Evolutionary conservation across 1,140 invertebrate species (phyloP).

Genomic region (Psix sp.): DNA sequence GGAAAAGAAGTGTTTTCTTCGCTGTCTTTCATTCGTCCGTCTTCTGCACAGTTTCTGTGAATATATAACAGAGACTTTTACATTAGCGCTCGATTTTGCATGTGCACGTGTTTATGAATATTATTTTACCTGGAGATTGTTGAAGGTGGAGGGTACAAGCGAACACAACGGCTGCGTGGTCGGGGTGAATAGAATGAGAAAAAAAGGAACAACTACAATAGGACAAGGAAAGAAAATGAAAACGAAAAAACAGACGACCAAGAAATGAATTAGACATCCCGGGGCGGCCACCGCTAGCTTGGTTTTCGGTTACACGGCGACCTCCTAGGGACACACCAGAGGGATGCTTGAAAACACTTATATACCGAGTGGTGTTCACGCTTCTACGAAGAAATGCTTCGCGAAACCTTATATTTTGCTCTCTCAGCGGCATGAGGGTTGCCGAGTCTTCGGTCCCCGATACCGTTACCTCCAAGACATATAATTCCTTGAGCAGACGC

Average conservation of each 20-base stretch:
- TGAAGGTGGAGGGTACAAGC: constrained; percentile 17
- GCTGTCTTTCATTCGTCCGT: constrained; percentile 3
- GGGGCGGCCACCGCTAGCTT: constrained; percentile 61
- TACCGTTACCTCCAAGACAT: constrained; percentile 42
- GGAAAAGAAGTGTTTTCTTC: constrained; percentile 7
- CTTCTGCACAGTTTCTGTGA: constrained; percentile 6
- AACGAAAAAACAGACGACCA: constrained; percentile 38
- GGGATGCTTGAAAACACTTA: constrained; percentile 67
- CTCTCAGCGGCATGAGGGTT: constrained; percentile 42
- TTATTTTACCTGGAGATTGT: constrained; percentile 59
- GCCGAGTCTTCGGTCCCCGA: constrained; percentile 17
- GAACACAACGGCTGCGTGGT: neutral
- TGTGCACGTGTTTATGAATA: constrained; percentile 53
- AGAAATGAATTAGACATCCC: constrained; percentile 69
- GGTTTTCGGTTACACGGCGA: constrained; percentile 69
- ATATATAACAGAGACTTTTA: constrained; percentile 1
- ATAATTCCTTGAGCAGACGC: constrained; percentile 42
- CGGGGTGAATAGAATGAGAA: constrained; percentile 16
- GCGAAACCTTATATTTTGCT: constrained; percentile 62
- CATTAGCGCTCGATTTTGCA: constrained; percentile 29
- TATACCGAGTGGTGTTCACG: constrained; percentile 49
- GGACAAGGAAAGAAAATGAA: constrained; percentile 28
- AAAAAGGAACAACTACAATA: constrained; percentile 15
- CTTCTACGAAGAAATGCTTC: constrained; percentile 63
- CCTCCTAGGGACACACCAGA: constrained; percentile 62